phyloP scores from a whole-genome alignment of 2,113 vertebrate species.

The Emydura subglobosa region DNA sequence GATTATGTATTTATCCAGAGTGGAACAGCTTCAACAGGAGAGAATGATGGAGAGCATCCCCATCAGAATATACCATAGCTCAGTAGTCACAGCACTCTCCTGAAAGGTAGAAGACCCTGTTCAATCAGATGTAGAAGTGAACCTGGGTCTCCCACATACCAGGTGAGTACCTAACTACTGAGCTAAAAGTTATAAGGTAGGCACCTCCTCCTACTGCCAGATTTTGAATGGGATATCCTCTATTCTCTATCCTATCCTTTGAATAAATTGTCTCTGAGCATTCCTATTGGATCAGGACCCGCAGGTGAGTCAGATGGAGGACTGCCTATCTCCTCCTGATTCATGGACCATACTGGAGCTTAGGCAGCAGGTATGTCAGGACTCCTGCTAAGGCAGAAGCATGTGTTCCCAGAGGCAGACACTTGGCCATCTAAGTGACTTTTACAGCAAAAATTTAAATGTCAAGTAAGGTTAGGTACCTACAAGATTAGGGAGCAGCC shows the following conservation, averaged over 20 bases:
- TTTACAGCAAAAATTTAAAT: background rate
- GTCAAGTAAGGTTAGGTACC: background rate
- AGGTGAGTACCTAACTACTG: background rate
- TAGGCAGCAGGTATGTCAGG: background rate
- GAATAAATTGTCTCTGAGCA: background rate
- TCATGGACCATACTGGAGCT: background rate
- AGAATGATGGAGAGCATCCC: background rate
- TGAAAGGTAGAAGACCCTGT: background rate
- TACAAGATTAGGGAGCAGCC: background rate
- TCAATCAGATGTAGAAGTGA: background rate
- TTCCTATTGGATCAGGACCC: background rate
- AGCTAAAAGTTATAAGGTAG: background rate
- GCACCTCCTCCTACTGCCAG: no score
- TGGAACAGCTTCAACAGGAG: background rate
- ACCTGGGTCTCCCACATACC: background rate
- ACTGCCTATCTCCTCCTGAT: background rate
- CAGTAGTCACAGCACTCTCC: background rate
- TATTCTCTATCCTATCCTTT: background rate
- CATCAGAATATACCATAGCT: background rate
- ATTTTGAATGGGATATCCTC: no score
- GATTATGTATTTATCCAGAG: background rate
- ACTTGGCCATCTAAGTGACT: background rate
- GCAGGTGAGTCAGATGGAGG: background rate
- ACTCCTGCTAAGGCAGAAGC: background rate
- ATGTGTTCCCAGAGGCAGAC: background rate